phyloP scores from a whole-genome alignment of 2,113 vertebrate genomes.

The Pollimyrus isidori region DNA sequence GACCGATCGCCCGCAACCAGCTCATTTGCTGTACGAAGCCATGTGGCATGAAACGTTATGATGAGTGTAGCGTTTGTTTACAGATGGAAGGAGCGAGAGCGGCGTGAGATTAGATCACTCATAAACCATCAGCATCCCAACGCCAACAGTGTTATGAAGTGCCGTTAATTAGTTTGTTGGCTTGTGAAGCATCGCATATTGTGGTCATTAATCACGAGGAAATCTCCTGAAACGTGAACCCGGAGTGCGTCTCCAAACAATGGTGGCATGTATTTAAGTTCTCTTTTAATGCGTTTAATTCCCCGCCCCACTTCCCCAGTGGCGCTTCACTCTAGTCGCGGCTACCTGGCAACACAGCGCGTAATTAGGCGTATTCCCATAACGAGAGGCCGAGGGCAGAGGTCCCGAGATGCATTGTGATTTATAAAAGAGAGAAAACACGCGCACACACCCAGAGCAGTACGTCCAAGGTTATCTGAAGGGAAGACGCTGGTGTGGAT shows the following conservation, averaged over 20 bases:
- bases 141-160: conserved; percentile 48
- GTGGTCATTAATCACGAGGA: conserved; percentile 63
- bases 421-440: conserved; percentile 19
- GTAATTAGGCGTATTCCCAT: not conserved
- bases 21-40: conserved; percentile 55
- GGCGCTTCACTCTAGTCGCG: not conserved
- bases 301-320: conserved; percentile 41
- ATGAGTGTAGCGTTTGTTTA: conserved; percentile 16
- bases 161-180: conserved; percentile 63
- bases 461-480: conserved; percentile 23
- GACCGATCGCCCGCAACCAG: conserved; percentile 34
- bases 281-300: conserved; percentile 57
- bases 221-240: conserved; percentile 60
- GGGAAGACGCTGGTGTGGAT: conserved; percentile 3
- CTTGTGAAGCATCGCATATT: conserved; percentile 63
- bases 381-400: not conserved
- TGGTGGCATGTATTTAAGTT: conserved; percentile 42
- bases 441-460: not conserved
- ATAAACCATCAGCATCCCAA: conserved; percentile 38
- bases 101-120: conserved; percentile 47
- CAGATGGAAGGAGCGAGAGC: conserved; percentile 31
- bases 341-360: not conserved
- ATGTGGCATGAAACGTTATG: conserved; percentile 31
- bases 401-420: not conserved
- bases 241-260: conserved; percentile 66